Percentiles rank a stretch among this genome's conserved stretches.
These are phyloP conservation scores for Balanococcus diminutus DNA, from an alignment of 2,888 invertebrate species.

Conservation along the genomic window DNA sequence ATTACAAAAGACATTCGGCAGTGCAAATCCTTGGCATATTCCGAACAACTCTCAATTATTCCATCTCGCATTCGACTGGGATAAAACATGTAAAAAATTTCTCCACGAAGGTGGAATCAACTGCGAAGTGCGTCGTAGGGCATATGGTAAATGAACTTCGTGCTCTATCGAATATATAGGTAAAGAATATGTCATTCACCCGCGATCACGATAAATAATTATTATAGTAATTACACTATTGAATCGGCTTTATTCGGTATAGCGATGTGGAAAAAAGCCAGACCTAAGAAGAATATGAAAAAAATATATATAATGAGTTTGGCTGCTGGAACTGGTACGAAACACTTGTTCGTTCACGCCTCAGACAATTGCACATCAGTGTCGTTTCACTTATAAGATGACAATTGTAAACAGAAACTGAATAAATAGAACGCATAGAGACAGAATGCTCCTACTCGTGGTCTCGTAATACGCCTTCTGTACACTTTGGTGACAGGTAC, in stretches of 20 bases:
- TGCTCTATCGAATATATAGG: slow-evolving; percentile 41
- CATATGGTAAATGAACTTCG: slow-evolving; percentile 24
- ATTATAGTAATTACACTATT: slow-evolving; percentile 1
- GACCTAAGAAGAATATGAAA: neutral
- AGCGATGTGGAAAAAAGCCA: neutral
- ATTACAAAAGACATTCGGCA: neutral
- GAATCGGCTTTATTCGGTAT: slow-evolving; percentile 16
- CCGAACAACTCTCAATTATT: neutral
- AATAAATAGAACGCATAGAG: slow-evolving; percentile 4
- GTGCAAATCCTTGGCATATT: slow-evolving; percentile 2
- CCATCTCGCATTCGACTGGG: neutral
- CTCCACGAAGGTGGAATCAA: neutral
- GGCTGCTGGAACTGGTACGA: slow-evolving; percentile 33
- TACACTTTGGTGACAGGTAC: neutral
- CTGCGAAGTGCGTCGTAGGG: neutral
- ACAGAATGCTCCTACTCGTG: neutral
- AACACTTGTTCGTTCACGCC: slow-evolving; percentile 46
- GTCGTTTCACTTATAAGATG: slow-evolving; percentile 26
- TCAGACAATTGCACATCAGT: slow-evolving; percentile 35
- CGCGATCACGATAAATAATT: slow-evolving; percentile 18
- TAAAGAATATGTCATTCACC: slow-evolving; percentile 43
- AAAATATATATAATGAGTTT: slow-evolving; percentile 9
- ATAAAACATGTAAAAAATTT: neutral
- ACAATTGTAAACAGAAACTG: slow-evolving; percentile 27
- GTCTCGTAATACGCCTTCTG: neutral